Evolutionary conservation across 2,113 vertebrate species (phyloP).

Genomic region (Dolichallabes microphthalmus): DNA sequence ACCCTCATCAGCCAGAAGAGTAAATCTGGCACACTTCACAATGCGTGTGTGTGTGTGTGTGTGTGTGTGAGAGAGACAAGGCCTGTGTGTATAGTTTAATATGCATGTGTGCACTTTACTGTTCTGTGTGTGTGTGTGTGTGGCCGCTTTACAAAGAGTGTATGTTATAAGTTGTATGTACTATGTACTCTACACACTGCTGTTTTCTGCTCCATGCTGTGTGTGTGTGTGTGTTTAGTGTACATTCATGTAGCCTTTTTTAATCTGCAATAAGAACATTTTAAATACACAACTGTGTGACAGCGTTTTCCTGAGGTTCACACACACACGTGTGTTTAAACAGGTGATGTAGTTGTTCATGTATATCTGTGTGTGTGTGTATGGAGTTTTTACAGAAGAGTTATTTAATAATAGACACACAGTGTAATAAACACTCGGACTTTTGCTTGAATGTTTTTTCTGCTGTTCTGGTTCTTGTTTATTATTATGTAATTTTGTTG

Average conservation of each 20-base stretch:
- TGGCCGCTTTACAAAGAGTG: background rate
- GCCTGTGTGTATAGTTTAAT: background rate
- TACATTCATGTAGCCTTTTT: constrained; percentile 22
- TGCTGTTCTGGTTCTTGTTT: too few relatives aligned
- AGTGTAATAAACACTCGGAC: background rate
- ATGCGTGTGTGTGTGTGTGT: background rate
- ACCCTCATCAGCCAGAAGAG: background rate
- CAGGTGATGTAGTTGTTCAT: background rate
- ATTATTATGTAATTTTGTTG: too few relatives aligned
- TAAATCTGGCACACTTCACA: background rate
- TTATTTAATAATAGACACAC: constrained; percentile 19
- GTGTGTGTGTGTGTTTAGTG: constrained; percentile 14
- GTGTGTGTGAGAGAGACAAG: background rate
- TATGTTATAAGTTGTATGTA: background rate
- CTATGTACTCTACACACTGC: background rate
- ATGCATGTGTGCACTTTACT: constrained; percentile 24
- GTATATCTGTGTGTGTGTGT: background rate
- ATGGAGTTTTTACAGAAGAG: constrained; percentile 14
- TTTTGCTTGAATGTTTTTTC: background rate
- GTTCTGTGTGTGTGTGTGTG: background rate
- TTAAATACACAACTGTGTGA: background rate
- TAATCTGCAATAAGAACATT: constrained; percentile 19
- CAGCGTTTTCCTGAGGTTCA: background rate
- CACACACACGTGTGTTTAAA: background rate
- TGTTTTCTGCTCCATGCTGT: background rate